These are phyloP conservation scores for Leucophenga maculata DNA, from an alignment of 2,888 invertebrate species.

Conservation along the genomic window DNA sequence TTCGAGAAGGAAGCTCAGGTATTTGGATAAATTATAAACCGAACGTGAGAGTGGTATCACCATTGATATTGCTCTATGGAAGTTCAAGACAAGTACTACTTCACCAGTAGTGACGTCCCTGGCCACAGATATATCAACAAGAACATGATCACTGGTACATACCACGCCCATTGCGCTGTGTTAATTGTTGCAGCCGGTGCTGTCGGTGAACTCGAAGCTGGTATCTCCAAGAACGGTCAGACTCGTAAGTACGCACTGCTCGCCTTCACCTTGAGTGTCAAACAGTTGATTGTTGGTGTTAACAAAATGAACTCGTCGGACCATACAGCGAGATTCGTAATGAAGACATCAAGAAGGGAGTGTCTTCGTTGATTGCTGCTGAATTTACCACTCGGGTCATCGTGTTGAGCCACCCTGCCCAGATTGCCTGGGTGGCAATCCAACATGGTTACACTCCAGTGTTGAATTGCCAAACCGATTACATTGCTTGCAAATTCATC, in stretches of 20 bases:
- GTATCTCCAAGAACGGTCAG: constrained; percentile 99
- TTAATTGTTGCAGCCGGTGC: constrained; percentile 99
- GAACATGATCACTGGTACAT: constrained; percentile 99
- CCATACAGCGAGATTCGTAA: constrained; percentile 96
- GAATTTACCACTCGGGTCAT: constrained; percentile 98
- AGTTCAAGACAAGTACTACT: constrained; percentile 97
- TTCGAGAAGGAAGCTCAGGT: constrained; percentile 99
- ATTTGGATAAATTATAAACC: constrained; percentile 99
- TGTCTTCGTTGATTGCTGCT: constrained; percentile 94
- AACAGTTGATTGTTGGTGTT: constrained; percentile 98
- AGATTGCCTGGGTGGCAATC: too few relatives aligned
- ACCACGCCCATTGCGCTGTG: constrained; percentile 97
- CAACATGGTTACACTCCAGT: constrained; percentile 99
- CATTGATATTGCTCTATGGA: too few relatives aligned
- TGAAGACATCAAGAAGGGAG: constrained; percentile 99
- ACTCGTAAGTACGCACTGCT: constrained; percentile 99
- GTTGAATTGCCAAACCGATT: constrained; percentile 99
- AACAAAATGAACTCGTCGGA: constrained; percentile 99
- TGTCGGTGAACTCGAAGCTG: constrained; percentile 99
- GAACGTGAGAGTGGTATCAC: too few relatives aligned
- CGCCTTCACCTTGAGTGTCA: too few relatives aligned
- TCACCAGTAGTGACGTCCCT: constrained; percentile 99
- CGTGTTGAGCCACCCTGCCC: constrained; percentile 99
- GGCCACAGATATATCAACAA: constrained; percentile 99
- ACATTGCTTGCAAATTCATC: constrained; percentile 99